Evolutionary conservation across 1,140 invertebrate genomes (phyloP), one percentile per base, ranked within the genome.

Genomic region (Acyrthosiphon pisum): DNA sequence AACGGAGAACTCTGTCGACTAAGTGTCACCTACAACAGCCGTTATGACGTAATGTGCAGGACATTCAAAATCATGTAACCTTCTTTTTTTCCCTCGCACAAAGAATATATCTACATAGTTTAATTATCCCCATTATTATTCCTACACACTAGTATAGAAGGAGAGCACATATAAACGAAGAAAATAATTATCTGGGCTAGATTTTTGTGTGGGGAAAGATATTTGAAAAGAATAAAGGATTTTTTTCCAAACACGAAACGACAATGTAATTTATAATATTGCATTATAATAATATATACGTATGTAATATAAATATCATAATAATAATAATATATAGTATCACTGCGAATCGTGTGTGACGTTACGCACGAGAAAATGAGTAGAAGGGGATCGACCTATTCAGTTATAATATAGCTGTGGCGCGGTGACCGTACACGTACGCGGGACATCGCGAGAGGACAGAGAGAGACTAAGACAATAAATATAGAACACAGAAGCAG

Each of bases 401-500:
- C 60, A 30, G 60, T 22, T 53, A 35, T 68, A n/a, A 9, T 1
- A 20, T 14, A 11, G n/a, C 18, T 6, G 76, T 9, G 35, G 22
- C 37, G 22, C 2, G 81, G 18, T 26, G 76, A 35, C 22, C 76
- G 76, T 22, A 22, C 26, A 60, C 46, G 46, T 60, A 60, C 20
- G 83, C 37, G 41, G 37, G 37, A 22, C 41, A 41, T 84, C 14
- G 14, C n/a, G 60, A 76, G 11, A 60, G 35, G 84, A 50, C 11
- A 50, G 18, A 22, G 18, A 22, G 8, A 35, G 6, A 18, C 89
- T 44, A 23, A 41, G 26, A 84, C 91, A 86, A 93, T 56, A 93
- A 93, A 93, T 84, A 93, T 93, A 86, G 91, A 93, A 86, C 50
- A 86, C 68, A 23, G n/a, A n/a, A 56, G 20, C 35, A 50, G 41